Percentiles rank a stretch among this genome's conserved stretches.
These are phyloP conservation scores for Ophion costatus DNA, from an alignment of 2,888 invertebrate species.

Conservation along the genomic window DNA sequence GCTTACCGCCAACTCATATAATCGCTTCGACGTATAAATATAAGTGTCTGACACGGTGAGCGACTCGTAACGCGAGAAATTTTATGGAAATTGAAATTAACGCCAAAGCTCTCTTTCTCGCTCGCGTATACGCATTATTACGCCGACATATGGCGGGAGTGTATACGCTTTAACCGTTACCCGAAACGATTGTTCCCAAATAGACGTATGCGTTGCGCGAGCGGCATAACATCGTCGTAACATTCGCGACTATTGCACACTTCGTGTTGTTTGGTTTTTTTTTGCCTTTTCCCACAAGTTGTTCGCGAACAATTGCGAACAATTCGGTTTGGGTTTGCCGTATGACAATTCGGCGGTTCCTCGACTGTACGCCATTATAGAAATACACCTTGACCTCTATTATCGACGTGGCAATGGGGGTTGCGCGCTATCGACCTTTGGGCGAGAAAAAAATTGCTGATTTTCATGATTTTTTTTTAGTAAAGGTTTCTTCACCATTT, in stretches of 20 bases:
- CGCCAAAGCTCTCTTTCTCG: constrained; percentile 11
- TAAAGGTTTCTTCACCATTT: no score
- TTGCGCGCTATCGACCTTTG: no score
- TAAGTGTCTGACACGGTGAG: constrained; percentile 10
- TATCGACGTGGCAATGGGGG: no score
- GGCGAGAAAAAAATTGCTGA: no score
- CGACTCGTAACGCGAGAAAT: constrained; percentile 37
- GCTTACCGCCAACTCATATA: constrained; percentile 38
- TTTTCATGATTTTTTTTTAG: no score
- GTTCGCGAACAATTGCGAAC: background rate
- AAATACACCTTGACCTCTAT: no score
- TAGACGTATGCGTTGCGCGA: background rate
- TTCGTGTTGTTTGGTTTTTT: constrained; percentile 14
- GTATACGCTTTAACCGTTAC: constrained; percentile 53
- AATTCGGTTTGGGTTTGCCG: no score
- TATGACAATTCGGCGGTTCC: background rate
- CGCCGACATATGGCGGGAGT: constrained; percentile 10
- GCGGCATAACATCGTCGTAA: background rate
- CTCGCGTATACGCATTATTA: constrained; percentile 35
- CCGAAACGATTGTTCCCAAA: constrained; percentile 28
- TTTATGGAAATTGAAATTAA: constrained; percentile 57
- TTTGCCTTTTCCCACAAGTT: background rate
- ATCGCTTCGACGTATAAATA: constrained; percentile 1
- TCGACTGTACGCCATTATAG: background rate
- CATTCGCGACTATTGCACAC: constrained; percentile 19